Evolutionary conservation across 2,113 vertebrate genomes (phyloP), one percentile per base, ranked within the genome.

Genomic region (Menidia beryllina): DNA sequence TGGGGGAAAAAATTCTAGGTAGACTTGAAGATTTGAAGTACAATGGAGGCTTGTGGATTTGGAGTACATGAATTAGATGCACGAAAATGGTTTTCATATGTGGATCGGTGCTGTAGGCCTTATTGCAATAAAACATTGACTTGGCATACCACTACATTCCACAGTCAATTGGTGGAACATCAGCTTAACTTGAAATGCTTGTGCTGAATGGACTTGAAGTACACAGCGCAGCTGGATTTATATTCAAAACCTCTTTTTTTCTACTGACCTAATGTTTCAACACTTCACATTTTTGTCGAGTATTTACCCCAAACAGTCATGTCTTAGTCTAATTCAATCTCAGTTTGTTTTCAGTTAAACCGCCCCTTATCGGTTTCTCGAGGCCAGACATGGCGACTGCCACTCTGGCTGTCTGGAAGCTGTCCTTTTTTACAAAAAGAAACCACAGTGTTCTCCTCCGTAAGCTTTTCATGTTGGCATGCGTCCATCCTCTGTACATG

Each of bases 401-500:
- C 77, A 79, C 77, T 75, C 75, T 14, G 26, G 19, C 71, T 21
- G 79, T 70, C 79, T 83, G 83, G 59, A 79, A 77, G 76, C 81
- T 60, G 77, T 84, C 60, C 63, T 82, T 75, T 82, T 75, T 67
- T 67, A 61, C 77, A 57, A 59, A 61, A 69, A 68, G 69, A 84
- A 84, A 86, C 69, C 61, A 24, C 77, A 76, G 65, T 75, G 71
- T 75, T 86, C 69, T 72, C 55, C 69, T 69, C 63, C 77, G 54
- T 69, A 79, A 86, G 79, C 53, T 82, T 77, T 53, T 78, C 66
- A 41, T 69, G 75, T 74, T 87, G 89, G 89, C 91, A 87, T 86
- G 86, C 58, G 78, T 91, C 88, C 88, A 87, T 88, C 75, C 81
- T 83, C 57, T 85, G 77, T 78, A 82, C 88, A 87, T 78, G 85